Base-by-base conservation (phyloP, 2,888 invertebrate species). In the Aphodius sticticus region DNA sequence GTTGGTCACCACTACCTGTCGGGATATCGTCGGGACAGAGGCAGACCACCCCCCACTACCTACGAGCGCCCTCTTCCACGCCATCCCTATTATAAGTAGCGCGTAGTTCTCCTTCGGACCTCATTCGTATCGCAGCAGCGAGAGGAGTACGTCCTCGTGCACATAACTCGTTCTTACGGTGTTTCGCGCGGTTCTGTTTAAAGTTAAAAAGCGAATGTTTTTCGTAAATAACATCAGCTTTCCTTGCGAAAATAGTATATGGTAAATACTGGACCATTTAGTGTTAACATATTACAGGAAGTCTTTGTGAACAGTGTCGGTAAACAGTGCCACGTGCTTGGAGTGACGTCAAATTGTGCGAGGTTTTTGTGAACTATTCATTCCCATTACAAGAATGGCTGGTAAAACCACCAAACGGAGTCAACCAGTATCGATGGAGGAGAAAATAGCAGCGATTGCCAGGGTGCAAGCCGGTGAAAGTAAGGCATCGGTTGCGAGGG, bases 401-500 rank as follows among this genome's bases (percentile, higher is more conserved):
- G 53, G 53, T 9, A 53, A 53, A 53, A 53, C 53, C 12, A 53
- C 53, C 7, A 53, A 53, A 53, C 53, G 53, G 53, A 53, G 53
- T 12, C 53, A 53, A 53, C 53, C 53, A 12, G 53, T 53, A 1
- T 53, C 53, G 9, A 53, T 53, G 53, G 53, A 74, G 36, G 95
- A 96, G 87, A 96, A 96, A 90, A 92, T 96, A 84, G 93, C 94
- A 86, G 96, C 96, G 69, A 95, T 96, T 84, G 93, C 95, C 85
- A 91, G 96, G 83, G 95, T 96, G 74, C 95, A 95, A 90, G 94
- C 95, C 87, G 96, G 96, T 77, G 95, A 96, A 88, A 95, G 95
- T 79, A 96, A 96, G 86, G 96, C 96, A 1, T 95, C 96, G 0
- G 96, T 96, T 0, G 96, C 96, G 1, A 91, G 96, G 3, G 95